These are phyloP conservation scores for Botrylloides violaceus DNA, from an alignment of 23 tunicate genomes.

Conservation along the genomic window DNA sequence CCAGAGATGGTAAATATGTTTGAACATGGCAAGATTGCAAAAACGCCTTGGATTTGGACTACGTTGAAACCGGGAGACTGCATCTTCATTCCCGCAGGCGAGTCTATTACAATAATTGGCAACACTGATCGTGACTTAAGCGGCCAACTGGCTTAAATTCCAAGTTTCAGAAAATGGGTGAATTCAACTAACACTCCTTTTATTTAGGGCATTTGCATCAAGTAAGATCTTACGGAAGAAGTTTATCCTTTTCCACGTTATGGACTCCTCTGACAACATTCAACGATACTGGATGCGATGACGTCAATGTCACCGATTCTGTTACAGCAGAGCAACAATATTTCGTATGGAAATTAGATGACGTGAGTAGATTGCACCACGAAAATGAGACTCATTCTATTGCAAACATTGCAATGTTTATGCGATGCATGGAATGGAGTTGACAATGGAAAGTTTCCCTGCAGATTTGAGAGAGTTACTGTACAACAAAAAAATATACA, in stretches of 20 bases:
- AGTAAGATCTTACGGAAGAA: constrained; percentile 89
- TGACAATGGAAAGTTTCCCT: too few relatives aligned
- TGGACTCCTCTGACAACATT: constrained; percentile 77
- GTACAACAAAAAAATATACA: too few relatives aligned
- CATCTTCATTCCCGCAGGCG: constrained; percentile 84
- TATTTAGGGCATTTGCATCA: constrained; percentile 76
- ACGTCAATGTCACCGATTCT: constrained; percentile 18
- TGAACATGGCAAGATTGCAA: constrained; percentile 66
- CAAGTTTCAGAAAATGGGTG: too few relatives aligned
- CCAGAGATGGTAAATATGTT: constrained; percentile 81
- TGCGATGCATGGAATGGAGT: too few relatives aligned
- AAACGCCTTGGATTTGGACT: constrained; percentile 81
- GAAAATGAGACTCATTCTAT: too few relatives aligned
- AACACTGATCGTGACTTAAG: too few relatives aligned
- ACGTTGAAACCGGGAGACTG: constrained; percentile 90
- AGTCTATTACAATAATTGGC: too few relatives aligned
- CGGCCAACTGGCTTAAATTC: too few relatives aligned
- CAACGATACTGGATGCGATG: constrained; percentile 84
- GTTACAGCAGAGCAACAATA: constrained; percentile 35
- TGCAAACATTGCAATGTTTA: too few relatives aligned
- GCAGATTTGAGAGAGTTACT: too few relatives aligned
- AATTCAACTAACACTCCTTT: neutral
- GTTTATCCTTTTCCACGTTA: constrained; percentile 72
- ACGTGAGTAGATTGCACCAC: constrained; percentile 41
- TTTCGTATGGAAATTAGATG: constrained; percentile 83